Evolutionary conservation across 2,888 invertebrate genomes (phyloP), one percentile per base, ranked within the genome.

Genomic region (Xanthorhoe spadicearia): DNA sequence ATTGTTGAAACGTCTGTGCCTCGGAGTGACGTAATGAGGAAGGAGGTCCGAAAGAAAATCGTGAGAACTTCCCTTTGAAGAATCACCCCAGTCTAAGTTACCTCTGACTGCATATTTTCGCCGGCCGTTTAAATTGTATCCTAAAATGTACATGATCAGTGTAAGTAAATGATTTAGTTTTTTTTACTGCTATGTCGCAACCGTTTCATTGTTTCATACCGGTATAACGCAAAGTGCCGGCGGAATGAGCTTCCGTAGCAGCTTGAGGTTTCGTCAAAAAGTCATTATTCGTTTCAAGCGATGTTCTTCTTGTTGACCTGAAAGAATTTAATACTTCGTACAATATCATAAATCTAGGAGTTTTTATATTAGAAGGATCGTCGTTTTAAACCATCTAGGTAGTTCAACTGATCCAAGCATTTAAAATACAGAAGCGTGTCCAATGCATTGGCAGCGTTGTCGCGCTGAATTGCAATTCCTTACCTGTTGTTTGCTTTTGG

Each of bases 1-100:
- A 61, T 79, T 83, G 66, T 78, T 83, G 2, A 77, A 61, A 23
- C 83, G 81, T 15, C 83, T 79, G 69, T 92, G 92, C 18, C 93
- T 79, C 4, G 93, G 92, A 1, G 92, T 93, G 57, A 92, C 91
- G 70, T 92, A 93, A 71, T 93, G 93, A 0, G 93, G 93, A 53
- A 93, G 77, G 3, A 93, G 77, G 63, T 93, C 93, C 2, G 90
- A 82, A 48, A 93, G 78, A 66, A 93, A 93, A 70, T 93, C 92
- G 61, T 90, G 89, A 6, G 86, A 83, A 48, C 78, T 75, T 0
- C 74, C 78, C 38, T 77, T 81, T 0, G 83, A 72, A 1, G 84
- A 74, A 55, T 91, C 91, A 1, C 82, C 88, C 85, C 87, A 88
- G 63, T 90, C 87, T 32, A 88, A 50, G 64, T 86, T 80, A 55